Conservation (phyloP, 1,140 invertebrate species). For the Linepithema humile region DNA sequence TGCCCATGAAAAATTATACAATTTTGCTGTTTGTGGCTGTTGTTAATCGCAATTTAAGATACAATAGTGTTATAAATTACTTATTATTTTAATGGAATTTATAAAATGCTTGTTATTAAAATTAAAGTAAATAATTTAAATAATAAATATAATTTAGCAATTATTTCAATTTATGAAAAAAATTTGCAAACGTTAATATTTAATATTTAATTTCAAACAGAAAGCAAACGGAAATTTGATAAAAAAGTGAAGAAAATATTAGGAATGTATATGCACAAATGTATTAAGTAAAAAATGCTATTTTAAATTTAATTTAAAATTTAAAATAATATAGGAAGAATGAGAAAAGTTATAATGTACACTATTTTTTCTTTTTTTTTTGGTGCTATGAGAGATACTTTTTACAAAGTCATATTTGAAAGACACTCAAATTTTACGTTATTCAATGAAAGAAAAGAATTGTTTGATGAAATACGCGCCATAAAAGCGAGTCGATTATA, state of each 20-base stretch:
- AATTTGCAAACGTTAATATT: neutral
- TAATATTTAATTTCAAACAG: neutral
- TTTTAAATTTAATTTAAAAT: conserved; percentile 10
- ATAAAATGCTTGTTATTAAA: neutral
- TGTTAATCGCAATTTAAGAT: neutral
- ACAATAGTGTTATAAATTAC: neutral
- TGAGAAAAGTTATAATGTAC: no score
- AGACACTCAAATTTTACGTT: no score
- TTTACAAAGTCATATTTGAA: no score
- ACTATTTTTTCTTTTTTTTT: no score
- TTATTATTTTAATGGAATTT: neutral
- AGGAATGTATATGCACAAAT: neutral
- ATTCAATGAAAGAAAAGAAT: no score
- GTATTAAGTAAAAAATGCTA: neutral
- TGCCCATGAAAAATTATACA: neutral
- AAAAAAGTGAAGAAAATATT: neutral
- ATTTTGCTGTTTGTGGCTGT: neutral
- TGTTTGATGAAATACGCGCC: no score
- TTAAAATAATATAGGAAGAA: no score
- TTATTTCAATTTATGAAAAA: neutral
- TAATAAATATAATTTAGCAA: neutral
- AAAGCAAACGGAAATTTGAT: neutral
- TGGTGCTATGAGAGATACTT: no score
- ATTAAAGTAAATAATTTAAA: neutral
- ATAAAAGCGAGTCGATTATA: no score